Evolutionary conservation across 2,888 invertebrate species (phyloP), one percentile per base, ranked within the genome.

Genomic region (Lomographa bimaculata): DNA sequence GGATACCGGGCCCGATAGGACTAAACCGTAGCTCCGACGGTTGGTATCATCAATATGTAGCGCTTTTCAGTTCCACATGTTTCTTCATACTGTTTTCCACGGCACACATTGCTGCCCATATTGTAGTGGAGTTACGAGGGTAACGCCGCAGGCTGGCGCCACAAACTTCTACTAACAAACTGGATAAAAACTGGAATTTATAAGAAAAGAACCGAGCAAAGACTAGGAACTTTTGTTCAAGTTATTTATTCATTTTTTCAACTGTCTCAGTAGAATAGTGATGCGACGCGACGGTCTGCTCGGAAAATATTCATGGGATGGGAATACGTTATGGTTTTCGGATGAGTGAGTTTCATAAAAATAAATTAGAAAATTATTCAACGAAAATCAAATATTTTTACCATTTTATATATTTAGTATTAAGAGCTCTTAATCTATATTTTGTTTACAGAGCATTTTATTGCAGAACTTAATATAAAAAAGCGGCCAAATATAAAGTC

Each of bases 151-250:
- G 24, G 24, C 33, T 10, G 4, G 17, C 26, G 16, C 16, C 28
- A 18, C 28, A 11, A 28, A 28, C 28, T 24, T 20, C 18, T 2
- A 8, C 26, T 19, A 20, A 34, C 34, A 34, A 26, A 34, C 26
- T 34, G 34, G 19, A 34, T 34, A 34, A 34, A 34, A 34, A 34
- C 26, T 34, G 19, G 11, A 19, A 26, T 18, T 34, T 26, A 34
- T 17, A 26, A 21, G 17, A 27, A 30, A 30, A 35, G 27, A 35
- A 16, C 27, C 11, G 11, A 11, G 20, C 19, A 25, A 12, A 14
- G 18, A 34, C 11, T 7, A 6, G 16, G 7, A 35, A n/a, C 10
- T 27, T 26, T 26, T 26, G 14, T 26, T 26, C 26, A 19, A 11
- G 26, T 26, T 26, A 27, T 26, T 23, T 26, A 11, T 35, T 26